These are phyloP conservation scores for Clarias macrocephalus DNA, from an alignment of 2,113 vertebrate species.

Conservation along the genomic window DNA sequence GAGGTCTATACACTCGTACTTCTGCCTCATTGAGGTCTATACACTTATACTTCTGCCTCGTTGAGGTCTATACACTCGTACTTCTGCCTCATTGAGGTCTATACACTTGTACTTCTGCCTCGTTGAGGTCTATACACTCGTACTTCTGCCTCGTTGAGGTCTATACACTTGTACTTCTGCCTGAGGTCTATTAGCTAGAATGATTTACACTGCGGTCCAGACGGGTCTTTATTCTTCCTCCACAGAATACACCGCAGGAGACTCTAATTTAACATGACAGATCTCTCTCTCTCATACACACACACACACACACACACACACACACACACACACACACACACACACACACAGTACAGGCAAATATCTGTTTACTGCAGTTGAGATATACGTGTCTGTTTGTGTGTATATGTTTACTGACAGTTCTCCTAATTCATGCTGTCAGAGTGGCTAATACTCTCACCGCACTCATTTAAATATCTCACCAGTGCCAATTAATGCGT, in stretches of 20 bases:
- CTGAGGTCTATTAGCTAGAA: background rate
- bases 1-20: background rate
- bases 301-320: constrained; percentile 11
- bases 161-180: background rate
- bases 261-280: constrained; percentile 14
- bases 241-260: constrained; percentile 18
- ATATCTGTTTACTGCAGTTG: background rate
- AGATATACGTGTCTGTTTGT: background rate
- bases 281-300: background rate
- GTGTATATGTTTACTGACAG: constrained; percentile 27
- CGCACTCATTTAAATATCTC: constrained; percentile 25
- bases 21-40: background rate
- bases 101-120: background rate
- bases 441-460: constrained; percentile 35
- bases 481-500: background rate
- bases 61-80: background rate
- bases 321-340: constrained; percentile 31
- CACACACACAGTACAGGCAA: constrained; percentile 1
- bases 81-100: background rate
- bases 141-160: background rate
- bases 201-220: constrained; percentile 10
- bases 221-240: background rate
- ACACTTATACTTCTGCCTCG: background rate
- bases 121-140: background rate
- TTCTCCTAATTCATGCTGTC: constrained; percentile 37